A percentile compares a stretch with the other conserved stretches of the same genome.
These are phyloP conservation scores for Atrina japonica DNA, from an alignment of 2,888 invertebrate genomes.

Conservation along the genomic window DNA sequence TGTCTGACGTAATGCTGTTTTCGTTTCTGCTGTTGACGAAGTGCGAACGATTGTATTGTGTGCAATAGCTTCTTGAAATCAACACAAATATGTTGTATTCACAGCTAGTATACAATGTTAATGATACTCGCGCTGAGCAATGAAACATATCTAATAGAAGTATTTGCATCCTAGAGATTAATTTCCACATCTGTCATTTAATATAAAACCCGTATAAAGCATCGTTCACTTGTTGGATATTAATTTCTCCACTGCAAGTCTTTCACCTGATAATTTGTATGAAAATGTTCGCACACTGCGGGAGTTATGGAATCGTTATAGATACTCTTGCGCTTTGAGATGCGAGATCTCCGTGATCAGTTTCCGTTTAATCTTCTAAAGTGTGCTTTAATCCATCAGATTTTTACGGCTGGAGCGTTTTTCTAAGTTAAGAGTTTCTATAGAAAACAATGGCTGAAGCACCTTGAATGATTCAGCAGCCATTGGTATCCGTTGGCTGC, in stretches of 20 bases:
- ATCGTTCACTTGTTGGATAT: conserved; percentile 27
- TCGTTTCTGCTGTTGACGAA: too few species aligned
- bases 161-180: conserved; percentile 39
- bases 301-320: neutral
- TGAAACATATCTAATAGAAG: conserved; percentile 17
- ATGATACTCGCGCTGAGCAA: too few species aligned
- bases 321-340: neutral
- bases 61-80: too few species aligned
- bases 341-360: conserved; percentile 24
- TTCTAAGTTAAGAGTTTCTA: neutral
- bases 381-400: conserved; percentile 31
- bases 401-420: conserved; percentile 1
- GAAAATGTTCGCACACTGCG: conserved; percentile 30
- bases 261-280: conserved; percentile 43
- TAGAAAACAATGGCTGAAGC: conserved; percentile 18
- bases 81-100: too few species aligned
- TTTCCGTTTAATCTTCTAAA: conserved; percentile 43
- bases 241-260: conserved; percentile 36
- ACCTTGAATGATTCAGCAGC: neutral
- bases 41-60: too few species aligned
- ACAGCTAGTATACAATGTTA: too few species aligned
- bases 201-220: conserved; percentile 37
- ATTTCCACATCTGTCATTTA: conserved; percentile 38
- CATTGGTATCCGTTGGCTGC: conserved; percentile 15
- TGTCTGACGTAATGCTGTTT: too few species aligned